These are phyloP conservation scores for Pocillopora verrucosa DNA, from an alignment of 64 coral and sea anemone species.

Conservation along the genomic window DNA sequence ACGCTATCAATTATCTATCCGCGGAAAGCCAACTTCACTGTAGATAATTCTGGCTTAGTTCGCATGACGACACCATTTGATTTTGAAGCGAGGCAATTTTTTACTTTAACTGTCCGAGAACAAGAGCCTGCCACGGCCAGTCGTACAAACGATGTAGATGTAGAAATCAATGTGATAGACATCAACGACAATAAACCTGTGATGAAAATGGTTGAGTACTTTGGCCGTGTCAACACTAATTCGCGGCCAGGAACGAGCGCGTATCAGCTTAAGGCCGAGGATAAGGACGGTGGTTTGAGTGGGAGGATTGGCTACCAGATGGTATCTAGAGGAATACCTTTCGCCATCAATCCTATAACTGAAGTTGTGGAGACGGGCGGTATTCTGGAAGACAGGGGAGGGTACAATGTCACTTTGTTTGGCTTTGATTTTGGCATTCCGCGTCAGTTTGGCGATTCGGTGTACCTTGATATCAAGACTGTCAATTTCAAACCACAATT, in stretches of 20 bases:
- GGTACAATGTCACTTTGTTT: constrained; percentile 53
- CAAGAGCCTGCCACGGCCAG: constrained; percentile 33
- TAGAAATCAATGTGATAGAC: constrained; percentile 84
- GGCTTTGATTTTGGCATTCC: constrained; percentile 84
- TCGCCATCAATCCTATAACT: constrained; percentile 69
- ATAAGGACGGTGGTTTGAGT: constrained; percentile 72
- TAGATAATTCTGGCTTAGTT: constrained; percentile 66
- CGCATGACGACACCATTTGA: constrained; percentile 62
- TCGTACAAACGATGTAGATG: constrained; percentile 62
- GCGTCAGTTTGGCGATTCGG: constrained; percentile 26
- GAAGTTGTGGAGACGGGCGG: constrained; percentile 59
- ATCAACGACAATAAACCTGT: constrained; percentile 71
- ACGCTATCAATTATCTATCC: constrained; percentile 70
- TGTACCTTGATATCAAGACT: constrained; percentile 54
- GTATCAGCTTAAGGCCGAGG: constrained; percentile 63
- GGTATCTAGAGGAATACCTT: constrained; percentile 23
- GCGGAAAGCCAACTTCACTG: constrained; percentile 65
- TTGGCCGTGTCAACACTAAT: constrained; percentile 70
- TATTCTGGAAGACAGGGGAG: constrained; percentile 46
- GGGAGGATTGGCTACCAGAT: constrained; percentile 68
- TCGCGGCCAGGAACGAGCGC: constrained; percentile 63
- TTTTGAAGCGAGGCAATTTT: constrained; percentile 59
- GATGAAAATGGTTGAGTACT: not conserved
- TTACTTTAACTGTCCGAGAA: constrained; percentile 66
- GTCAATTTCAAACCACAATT: constrained; percentile 62